Conservation (phyloP, 2,888 invertebrate genomes). For the Chrysotoxum bicinctum region DNA sequence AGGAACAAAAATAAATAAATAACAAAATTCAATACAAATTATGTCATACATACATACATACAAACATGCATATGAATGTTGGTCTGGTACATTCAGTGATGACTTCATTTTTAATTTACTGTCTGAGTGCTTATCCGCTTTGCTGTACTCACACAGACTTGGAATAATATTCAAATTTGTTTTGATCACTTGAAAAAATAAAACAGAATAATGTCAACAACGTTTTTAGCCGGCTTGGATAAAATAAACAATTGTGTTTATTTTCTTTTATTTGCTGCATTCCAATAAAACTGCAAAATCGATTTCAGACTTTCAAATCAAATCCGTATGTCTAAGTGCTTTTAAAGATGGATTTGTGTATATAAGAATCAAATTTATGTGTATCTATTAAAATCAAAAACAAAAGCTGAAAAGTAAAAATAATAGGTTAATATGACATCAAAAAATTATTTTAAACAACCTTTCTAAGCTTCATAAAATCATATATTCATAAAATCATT, state of each 20-base stretch:
- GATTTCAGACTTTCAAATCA: not conserved
- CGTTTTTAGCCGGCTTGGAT: constrained; percentile 7
- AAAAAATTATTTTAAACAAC: constrained; percentile 7
- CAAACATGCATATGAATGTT: not conserved
- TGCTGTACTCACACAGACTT: not conserved
- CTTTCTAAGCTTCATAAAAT: not conserved
- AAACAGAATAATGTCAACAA: constrained; percentile 4
- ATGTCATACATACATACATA: constrained; percentile 44
- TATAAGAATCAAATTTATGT: not conserved
- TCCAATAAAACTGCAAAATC: not conserved
- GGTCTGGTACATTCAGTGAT: constrained; percentile 23
- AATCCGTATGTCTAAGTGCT: not conserved
- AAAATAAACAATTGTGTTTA: constrained; percentile 12
- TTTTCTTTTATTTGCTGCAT: not conserved
- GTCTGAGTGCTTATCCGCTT: constrained; percentile 14
- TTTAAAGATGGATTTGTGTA: not conserved
- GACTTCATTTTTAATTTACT: constrained; percentile 55
- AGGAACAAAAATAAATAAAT: constrained; percentile 25
- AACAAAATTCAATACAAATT: constrained; percentile 59
- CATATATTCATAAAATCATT: not conserved
- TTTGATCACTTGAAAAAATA: not conserved
- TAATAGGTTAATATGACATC: not conserved
- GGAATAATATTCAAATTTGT: not conserved
- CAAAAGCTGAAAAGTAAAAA: not conserved
- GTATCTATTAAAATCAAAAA: not conserved